Evolutionary conservation across 2,797 vertebrate species (phyloP).

Genomic region (Semotilus atromaculatus): DNA sequence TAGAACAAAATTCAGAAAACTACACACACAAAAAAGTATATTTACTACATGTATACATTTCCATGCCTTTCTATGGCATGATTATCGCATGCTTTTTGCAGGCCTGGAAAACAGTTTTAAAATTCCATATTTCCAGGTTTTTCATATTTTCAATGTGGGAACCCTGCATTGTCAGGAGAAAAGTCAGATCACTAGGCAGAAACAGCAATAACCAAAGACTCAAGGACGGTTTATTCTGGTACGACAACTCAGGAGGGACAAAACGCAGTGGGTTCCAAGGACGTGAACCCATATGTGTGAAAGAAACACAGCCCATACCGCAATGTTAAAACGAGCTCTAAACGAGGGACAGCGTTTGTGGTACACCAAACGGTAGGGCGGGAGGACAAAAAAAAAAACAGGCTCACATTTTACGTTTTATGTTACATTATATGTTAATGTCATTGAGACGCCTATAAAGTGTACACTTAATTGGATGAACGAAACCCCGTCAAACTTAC

Average conservation of each 20-base stretch:
- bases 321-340: background rate
- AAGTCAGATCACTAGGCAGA: conserved; percentile 16
- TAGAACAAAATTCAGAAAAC: background rate
- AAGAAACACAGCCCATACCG: conserved; percentile 17
- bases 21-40: background rate
- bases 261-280: conserved; percentile 33
- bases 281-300: conserved; percentile 23
- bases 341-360: background rate
- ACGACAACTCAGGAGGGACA: conserved; percentile 15
- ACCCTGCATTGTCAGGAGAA: conserved; percentile 11
- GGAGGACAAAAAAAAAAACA: too few species aligned
- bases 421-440: background rate
- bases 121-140: background rate
- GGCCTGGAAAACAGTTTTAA: background rate
- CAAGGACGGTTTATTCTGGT: conserved; percentile 44
- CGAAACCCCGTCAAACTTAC: background rate
- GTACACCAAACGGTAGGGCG: too few species aligned
- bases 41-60: background rate
- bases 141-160: conserved; percentile 1
- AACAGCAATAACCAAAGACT: conserved; percentile 21
- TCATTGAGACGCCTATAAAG: background rate
- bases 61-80: background rate
- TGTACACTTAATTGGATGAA: background rate
- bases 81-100: background rate
- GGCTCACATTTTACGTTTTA: background rate